Evolutionary conservation across 2,888 invertebrate species (phyloP), one percentile per base, ranked within the genome.

Genomic region (Thalpophila matura): DNA sequence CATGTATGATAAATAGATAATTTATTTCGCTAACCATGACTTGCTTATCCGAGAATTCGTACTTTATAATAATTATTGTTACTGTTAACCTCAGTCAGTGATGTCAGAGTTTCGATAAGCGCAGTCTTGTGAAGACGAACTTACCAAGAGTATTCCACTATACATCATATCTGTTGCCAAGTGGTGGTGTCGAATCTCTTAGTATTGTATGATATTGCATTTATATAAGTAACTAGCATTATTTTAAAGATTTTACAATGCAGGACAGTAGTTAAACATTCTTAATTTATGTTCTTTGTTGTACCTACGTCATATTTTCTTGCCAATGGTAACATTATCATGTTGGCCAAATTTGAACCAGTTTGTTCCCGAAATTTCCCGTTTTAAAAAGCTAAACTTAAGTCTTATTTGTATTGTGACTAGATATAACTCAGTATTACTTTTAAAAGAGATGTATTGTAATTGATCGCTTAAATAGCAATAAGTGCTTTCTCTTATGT

Each of bases 41-140:
- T 65, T 72, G 72, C 55, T 74, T 74, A 77, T 69, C 65, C 65
- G 27, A 67, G 47, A 66, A 79, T 72, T 62, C 55, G 71, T 69
- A 73, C 50, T 70, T 66, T 57, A 54, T 50, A 55, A 64, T 71
- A 54, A 72, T 76, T 80, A 74, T 65, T 69, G 53, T 60, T 64
- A 68, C 61, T 69, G 61, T 69, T 79, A 79, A 81, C 79, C 83
- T 73, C 78, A 57, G 66, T 31, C 37, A 50, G 31, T 77, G 67
- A 73, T 72, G 78, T 82, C 79, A 79, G 59, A 69, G 68, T 50
- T 68, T 69, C 38, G 85, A 86, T 86, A 86, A 80, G 74, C 60
- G 40, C 45, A 55, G 60, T 64, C 61, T 47, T 64, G 58, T 56
- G 49, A 68, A 75, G 66, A 73, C 66, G 74, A 82, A 79, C 79